These are phyloP conservation scores for Julus scandinavius DNA, from an alignment of 2,888 invertebrate genomes.

Conservation along the genomic window DNA sequence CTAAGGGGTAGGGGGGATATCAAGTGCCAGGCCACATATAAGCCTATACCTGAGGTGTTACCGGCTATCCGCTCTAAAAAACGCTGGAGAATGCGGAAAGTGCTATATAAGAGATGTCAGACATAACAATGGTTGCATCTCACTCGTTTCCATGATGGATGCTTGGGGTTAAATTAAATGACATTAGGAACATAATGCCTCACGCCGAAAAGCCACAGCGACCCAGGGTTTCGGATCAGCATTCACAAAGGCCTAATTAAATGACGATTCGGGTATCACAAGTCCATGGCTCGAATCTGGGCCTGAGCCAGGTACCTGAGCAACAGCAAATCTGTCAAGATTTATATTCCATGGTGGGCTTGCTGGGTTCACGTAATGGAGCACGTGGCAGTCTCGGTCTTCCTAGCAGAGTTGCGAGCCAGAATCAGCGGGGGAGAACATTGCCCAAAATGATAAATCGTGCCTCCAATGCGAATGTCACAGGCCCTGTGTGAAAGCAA, in stretches of 20 bases:
- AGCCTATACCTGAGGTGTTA: background rate
- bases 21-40: background rate
- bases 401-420: background rate
- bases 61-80: background rate
- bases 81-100: background rate
- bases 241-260: background rate
- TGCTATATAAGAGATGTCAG: background rate
- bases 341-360: constrained; percentile 10
- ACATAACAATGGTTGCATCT: constrained; percentile 14
- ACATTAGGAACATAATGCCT: background rate
- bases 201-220: background rate
- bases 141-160: constrained; percentile 37
- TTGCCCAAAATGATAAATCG: constrained; percentile 31
- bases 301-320: background rate
- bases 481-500: background rate
- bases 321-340: background rate
- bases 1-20: background rate
- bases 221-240: background rate
- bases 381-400: background rate
- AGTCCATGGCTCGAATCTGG: background rate
- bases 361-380: constrained; percentile 34
- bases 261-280: background rate
- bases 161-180: background rate
- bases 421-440: background rate
- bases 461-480: constrained; percentile 19